These are phyloP conservation scores for Cephonodes hylas DNA, from an alignment of 2,888 invertebrate species.

Conservation along the genomic window DNA sequence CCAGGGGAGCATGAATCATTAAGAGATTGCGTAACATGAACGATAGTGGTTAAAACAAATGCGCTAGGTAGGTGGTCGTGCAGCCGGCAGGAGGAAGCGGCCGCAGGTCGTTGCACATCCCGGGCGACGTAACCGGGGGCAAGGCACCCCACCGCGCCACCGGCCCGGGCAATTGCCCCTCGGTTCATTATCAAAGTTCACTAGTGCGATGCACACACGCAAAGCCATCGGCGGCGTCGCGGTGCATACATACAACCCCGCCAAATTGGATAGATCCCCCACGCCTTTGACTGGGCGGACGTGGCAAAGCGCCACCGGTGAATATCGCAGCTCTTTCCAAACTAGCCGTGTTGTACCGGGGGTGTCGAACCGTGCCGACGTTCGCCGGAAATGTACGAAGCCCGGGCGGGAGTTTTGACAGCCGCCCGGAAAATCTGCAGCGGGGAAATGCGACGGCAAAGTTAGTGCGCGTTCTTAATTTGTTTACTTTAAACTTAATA, in stretches of 20 bases:
- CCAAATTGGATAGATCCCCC: constrained; percentile 41
- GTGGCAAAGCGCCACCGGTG: constrained; percentile 18
- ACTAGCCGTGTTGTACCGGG: constrained; percentile 36
- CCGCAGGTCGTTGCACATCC: constrained; percentile 65
- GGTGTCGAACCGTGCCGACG: constrained; percentile 59
- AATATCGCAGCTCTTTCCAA: constrained; percentile 44
- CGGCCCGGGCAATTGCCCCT: constrained; percentile 62
- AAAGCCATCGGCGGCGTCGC: constrained; percentile 30
- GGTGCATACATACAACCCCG: constrained; percentile 37
- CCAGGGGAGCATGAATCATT: background rate
- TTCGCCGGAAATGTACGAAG: constrained; percentile 59
- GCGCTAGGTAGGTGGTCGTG: background rate
- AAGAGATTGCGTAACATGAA: background rate
- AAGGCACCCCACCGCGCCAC: constrained; percentile 36
- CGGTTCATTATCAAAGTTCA: constrained; percentile 81
- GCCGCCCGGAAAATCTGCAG: constrained; percentile 70
- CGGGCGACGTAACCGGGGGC: constrained; percentile 49
- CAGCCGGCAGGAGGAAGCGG: constrained; percentile 42
- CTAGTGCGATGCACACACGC: constrained; percentile 69
- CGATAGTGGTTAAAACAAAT: background rate
- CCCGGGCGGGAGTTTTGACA: constrained; percentile 64
- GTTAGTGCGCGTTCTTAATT: constrained; percentile 25
- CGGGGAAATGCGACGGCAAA: constrained; percentile 49
- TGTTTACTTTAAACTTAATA: constrained; percentile 33
- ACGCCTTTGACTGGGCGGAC: constrained; percentile 28